These are phyloP conservation scores for Sussaba pulchella DNA, from an alignment of 2,888 invertebrate genomes.

Conservation along the genomic window DNA sequence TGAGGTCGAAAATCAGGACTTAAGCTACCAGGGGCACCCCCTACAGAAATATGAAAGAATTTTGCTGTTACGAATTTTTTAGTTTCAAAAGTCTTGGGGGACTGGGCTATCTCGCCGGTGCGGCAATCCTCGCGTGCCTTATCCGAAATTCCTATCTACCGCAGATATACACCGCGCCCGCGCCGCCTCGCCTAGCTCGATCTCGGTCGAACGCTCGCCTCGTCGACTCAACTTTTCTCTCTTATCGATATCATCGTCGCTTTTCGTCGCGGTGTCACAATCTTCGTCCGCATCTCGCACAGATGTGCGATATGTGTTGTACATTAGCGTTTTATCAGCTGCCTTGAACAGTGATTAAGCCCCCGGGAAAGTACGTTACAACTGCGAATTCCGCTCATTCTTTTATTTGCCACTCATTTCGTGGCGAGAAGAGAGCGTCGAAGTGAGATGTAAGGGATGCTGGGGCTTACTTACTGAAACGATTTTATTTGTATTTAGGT, in stretches of 20 bases:
- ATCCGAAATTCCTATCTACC: slow-evolving; percentile 72
- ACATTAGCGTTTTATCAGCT: neutral
- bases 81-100: too few relatives aligned
- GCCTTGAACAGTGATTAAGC: slow-evolving; percentile 21
- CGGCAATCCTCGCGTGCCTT: slow-evolving; percentile 64
- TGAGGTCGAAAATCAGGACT: too few relatives aligned
- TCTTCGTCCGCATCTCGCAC: slow-evolving; percentile 7
- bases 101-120: too few relatives aligned
- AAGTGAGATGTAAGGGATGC: neutral
- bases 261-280: slow-evolving; percentile 44
- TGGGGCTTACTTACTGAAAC: neutral
- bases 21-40: too few relatives aligned
- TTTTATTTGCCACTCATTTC: neutral
- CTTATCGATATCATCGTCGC: slow-evolving; percentile 53
- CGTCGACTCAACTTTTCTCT: slow-evolving; percentile 39
- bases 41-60: too few relatives aligned
- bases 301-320: neutral
- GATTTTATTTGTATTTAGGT: too few relatives aligned
- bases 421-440: neutral
- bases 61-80: too few relatives aligned
- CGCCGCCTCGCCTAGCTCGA: neutral
- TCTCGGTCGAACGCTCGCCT: slow-evolving; percentile 31
- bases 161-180: slow-evolving; percentile 44
- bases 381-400: neutral
- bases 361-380: slow-evolving; percentile 9